Percentiles rank a stretch among this genome's conserved stretches.
These are phyloP conservation scores for Chironomus tentans DNA, from an alignment of 2,888 invertebrate genomes.

Conservation along the genomic window DNA sequence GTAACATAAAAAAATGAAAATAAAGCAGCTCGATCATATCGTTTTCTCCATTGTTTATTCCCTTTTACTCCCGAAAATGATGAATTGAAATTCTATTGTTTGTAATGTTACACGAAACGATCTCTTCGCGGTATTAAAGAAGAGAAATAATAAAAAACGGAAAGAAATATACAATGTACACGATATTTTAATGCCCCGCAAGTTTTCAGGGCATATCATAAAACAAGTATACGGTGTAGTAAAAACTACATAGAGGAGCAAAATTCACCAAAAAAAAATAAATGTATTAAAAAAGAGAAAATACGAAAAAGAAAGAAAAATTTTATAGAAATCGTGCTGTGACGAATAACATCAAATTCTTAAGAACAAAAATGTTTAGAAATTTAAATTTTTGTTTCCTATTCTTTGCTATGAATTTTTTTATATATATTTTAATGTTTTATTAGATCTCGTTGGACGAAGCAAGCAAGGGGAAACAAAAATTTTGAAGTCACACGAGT, in stretches of 20 bases:
- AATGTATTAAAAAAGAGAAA: background rate
- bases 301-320: background rate
- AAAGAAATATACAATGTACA: background rate
- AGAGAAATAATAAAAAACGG: too few relatives aligned
- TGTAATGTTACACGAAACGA: background rate
- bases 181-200: background rate
- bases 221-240: too few relatives aligned
- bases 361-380: background rate
- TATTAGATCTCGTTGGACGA: too few relatives aligned
- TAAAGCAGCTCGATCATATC: background rate
- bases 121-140: too few relatives aligned
- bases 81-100: background rate
- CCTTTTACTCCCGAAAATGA: background rate
- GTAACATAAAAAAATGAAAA: background rate
- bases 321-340: slow-evolving; percentile 15
- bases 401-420: too few relatives aligned
- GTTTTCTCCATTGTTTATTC: background rate
- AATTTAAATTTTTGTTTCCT: slow-evolving; percentile 1
- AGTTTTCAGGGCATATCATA: too few relatives aligned
- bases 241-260: background rate
- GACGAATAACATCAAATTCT: slow-evolving; percentile 1
- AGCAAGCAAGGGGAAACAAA: too few relatives aligned
- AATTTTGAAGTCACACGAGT: too few relatives aligned
- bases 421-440: too few relatives aligned
- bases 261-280: background rate